A percentile compares a stretch with the other conserved stretches of the same genome.
phyloP scores from a whole-genome alignment of 2,888 invertebrate species.

The Cephus pygmeus region DNA sequence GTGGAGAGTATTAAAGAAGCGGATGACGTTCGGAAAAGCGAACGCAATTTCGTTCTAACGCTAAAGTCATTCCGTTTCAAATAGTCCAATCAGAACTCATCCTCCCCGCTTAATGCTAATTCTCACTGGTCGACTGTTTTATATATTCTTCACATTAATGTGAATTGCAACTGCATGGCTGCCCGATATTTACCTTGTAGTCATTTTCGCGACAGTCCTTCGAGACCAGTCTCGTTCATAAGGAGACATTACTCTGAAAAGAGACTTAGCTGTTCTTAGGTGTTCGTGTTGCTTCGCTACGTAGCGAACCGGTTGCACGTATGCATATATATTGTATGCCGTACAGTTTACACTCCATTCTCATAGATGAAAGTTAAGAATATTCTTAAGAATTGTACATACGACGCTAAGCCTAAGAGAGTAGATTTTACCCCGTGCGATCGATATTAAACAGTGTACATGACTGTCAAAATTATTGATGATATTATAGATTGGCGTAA shows the following conservation, averaged over 20 bases:
- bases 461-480: neutral
- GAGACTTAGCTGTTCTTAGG: neutral
- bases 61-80: neutral
- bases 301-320: neutral
- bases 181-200: neutral
- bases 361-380: neutral
- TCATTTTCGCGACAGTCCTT: neutral
- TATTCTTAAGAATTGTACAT: neutral
- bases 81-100: neutral
- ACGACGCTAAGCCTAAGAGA: neutral
- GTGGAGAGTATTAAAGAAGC: neutral
- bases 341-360: neutral
- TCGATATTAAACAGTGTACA: neutral
- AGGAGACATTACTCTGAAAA: neutral
- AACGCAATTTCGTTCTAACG: neutral
- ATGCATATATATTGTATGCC: neutral
- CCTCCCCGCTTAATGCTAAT: neutral
- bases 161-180: neutral
- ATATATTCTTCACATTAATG: neutral
- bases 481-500: neutral
- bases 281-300: neutral
- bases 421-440: neutral
- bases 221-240: neutral
- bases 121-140: neutral
- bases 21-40: neutral